Conservation (phyloP, 1,140 invertebrate genomes). For the Drosophila tani region DNA sequence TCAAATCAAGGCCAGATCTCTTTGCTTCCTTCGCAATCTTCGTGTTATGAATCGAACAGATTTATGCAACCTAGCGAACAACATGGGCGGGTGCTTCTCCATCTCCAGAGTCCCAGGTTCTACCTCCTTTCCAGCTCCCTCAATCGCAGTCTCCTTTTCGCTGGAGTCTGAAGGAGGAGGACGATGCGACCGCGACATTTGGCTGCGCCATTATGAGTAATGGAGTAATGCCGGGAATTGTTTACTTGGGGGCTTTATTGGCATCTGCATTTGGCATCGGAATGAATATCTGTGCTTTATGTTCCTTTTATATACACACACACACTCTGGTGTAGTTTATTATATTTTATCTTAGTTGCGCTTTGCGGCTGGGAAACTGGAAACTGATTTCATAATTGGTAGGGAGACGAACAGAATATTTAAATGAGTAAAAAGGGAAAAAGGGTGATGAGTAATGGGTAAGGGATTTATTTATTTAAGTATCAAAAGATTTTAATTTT, state of each 20-base stretch:
- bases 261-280: slow-evolving; percentile 51
- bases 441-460: not conserved
- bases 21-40: slow-evolving; percentile 54
- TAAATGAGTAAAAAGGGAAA: slow-evolving; percentile 10
- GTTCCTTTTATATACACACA: slow-evolving; percentile 19
- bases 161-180: slow-evolving; percentile 4
- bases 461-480: not conserved
- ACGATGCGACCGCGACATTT: slow-evolving; percentile 49
- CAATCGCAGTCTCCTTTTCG: slow-evolving; percentile 18
- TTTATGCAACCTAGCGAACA: slow-evolving; percentile 61
- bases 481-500: too few species aligned
- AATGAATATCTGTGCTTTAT: slow-evolving; percentile 48
- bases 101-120: not conserved
- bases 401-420: slow-evolving; percentile 8
- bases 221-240: slow-evolving; percentile 77
- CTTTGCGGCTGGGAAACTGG: slow-evolving; percentile 15
- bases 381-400: slow-evolving; percentile 41
- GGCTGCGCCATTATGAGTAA: slow-evolving; percentile 76
- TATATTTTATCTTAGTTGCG: slow-evolving; percentile 11
- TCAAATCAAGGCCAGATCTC: slow-evolving; percentile 36
- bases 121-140: slow-evolving; percentile 2
- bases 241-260: slow-evolving; percentile 72
- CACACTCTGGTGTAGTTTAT: slow-evolving; percentile 10
- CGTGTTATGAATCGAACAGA: slow-evolving; percentile 73
- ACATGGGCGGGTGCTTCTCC: slow-evolving; percentile 62